Conservation (phyloP, 2,797 vertebrate species). For the Malacoraja senta region DNA sequence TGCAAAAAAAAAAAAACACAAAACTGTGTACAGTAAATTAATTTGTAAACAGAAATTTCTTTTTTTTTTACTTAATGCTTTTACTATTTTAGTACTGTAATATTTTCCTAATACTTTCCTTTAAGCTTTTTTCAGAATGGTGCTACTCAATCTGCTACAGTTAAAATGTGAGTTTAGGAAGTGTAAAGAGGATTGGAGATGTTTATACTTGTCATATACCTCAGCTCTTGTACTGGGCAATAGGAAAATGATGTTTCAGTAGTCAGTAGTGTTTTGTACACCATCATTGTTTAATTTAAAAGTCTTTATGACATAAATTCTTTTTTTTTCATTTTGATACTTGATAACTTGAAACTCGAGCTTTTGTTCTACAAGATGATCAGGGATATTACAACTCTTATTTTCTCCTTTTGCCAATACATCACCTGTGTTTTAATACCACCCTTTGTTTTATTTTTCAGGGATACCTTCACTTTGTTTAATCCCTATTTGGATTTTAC, state of each 20-base stretch:
- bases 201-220: constrained; percentile 95
- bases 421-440: constrained; percentile 63
- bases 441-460: constrained; percentile 62
- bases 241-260: constrained; percentile 74
- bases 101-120: constrained; percentile 63
- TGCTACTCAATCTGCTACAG: constrained; percentile 90
- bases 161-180: constrained; percentile 82
- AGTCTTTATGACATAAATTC: constrained; percentile 56
- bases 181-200: constrained; percentile 75
- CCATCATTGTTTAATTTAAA: constrained; percentile 59
- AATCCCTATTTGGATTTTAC: constrained; percentile 65
- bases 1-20: constrained; percentile 54
- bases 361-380: constrained; percentile 77
- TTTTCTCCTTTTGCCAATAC: constrained; percentile 70
- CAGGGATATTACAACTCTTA: constrained; percentile 88
- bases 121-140: constrained; percentile 74
- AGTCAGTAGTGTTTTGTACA: constrained; percentile 62
- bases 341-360: constrained; percentile 80
- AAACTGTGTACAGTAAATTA: constrained; percentile 97
- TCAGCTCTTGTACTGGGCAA: constrained; percentile 94
- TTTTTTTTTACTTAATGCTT: constrained; percentile 73
- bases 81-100: constrained; percentile 91
- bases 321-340: constrained; percentile 63
- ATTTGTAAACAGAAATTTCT: constrained; percentile 67
- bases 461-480: constrained; percentile 65